phyloP scores from a whole-genome alignment of 2,888 invertebrate genomes.

The Apotomis turbidana region DNA sequence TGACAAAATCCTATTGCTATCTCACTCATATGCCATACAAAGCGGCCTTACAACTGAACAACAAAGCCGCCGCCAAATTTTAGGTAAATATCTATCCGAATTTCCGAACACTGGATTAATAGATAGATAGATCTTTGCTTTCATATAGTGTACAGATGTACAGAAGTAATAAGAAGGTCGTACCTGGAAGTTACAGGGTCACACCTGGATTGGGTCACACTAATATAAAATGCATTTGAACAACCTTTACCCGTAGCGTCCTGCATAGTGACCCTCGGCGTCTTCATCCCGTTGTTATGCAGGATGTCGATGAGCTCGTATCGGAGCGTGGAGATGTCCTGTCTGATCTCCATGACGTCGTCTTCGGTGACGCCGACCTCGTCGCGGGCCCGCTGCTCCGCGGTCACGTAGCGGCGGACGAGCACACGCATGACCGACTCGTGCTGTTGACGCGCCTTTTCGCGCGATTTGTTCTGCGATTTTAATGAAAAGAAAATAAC shows the following conservation, averaged over 20 bases:
- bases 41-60: too few relatives aligned
- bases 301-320: constrained; percentile 97
- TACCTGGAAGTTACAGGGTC: neutral
- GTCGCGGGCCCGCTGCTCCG: constrained; percentile 94
- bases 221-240: constrained; percentile 5
- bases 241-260: constrained; percentile 83
- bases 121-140: too few relatives aligned
- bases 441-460: constrained; percentile 88
- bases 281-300: constrained; percentile 93
- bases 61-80: too few relatives aligned
- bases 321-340: constrained; percentile 97
- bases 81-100: too few relatives aligned
- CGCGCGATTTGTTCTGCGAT: constrained; percentile 87
- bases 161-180: neutral
- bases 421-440: constrained; percentile 94
- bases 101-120: too few relatives aligned
- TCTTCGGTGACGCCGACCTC: constrained; percentile 97
- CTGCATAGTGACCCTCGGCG: constrained; percentile 88
- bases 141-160: too few relatives aligned
- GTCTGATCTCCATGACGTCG: constrained; percentile 98
- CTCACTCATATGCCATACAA: too few relatives aligned
- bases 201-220: neutral
- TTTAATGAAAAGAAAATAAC: too few relatives aligned
- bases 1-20: too few relatives aligned
- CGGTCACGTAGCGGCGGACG: constrained; percentile 95